phyloP scores from a whole-genome alignment of 2,797 vertebrate genomes.

The Hypotaenidia okinawae region DNA sequence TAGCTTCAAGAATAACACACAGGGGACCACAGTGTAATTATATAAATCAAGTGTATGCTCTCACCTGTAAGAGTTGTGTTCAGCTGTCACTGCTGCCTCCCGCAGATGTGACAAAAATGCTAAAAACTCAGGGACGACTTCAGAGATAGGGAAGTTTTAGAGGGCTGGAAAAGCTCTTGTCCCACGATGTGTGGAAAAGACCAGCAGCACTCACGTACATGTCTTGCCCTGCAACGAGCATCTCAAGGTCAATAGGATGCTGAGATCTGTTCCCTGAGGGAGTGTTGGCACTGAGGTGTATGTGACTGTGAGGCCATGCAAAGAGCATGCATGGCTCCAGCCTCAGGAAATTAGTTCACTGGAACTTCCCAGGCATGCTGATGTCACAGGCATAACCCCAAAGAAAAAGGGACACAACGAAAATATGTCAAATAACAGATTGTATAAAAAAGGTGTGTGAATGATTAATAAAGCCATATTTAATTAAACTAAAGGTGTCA shows the following conservation, averaged over 20 bases:
- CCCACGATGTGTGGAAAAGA: neutral
- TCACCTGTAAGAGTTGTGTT: neutral
- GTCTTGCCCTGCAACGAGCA: neutral
- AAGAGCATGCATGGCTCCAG: fast-evolving
- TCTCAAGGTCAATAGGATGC: fast-evolving
- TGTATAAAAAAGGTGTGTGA: neutral
- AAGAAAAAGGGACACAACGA: neutral
- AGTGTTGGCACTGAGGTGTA: fast-evolving
- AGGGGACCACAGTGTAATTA: neutral
- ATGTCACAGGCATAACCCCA: neutral
- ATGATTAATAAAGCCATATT: neutral
- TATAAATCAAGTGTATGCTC: neutral
- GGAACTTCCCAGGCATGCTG: neutral
- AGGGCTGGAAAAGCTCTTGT: neutral
- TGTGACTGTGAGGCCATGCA: fast-evolving
- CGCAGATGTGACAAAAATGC: neutral
- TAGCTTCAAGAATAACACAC: neutral
- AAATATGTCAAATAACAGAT: neutral
- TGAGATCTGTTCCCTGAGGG: neutral
- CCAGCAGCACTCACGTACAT: fast-evolving
- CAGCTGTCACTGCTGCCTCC: neutral
- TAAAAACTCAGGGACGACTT: neutral
- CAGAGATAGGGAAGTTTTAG: neutral
- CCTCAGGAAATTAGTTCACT: fast-evolving
- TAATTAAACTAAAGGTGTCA: neutral